Percentiles rank a stretch among this genome's conserved stretches.
Evolutionary conservation across 2,888 invertebrate species (phyloP).

Genomic region (Calameuta pallipes): DNA sequence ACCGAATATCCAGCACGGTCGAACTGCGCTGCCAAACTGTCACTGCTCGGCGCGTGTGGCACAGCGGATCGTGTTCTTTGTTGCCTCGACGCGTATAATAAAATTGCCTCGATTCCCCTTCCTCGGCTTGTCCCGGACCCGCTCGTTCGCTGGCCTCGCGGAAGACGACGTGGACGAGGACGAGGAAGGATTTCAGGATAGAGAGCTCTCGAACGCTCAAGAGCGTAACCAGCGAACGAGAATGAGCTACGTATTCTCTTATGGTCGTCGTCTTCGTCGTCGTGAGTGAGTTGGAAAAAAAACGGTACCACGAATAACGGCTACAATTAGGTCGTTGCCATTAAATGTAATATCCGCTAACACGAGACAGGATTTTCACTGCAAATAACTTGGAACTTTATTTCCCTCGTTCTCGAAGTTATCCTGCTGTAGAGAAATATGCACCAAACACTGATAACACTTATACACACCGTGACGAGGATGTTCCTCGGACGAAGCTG

Average conservation of each 20-base stretch:
- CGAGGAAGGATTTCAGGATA: background rate
- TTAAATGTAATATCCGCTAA: background rate
- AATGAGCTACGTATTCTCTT: background rate
- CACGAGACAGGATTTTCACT: background rate
- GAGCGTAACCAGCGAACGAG: background rate
- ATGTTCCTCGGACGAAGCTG: background rate
- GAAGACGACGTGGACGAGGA: background rate
- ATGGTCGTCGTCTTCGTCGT: background rate
- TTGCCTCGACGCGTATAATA: background rate
- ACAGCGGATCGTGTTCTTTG: background rate
- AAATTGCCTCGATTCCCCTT: background rate
- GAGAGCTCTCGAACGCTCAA: background rate
- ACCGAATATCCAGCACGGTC: background rate
- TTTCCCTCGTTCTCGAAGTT: background rate
- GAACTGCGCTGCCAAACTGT: constrained; percentile 4
- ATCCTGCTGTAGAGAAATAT: background rate
- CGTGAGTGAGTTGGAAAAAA: background rate
- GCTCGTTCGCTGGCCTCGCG: background rate
- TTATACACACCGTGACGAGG: background rate
- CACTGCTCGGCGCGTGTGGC: background rate
- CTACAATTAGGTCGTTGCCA: background rate
- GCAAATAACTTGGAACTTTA: background rate
- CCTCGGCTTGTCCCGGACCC: background rate
- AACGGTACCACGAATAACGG: background rate
- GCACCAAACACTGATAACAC: background rate